Percentiles rank a stretch among this genome's conserved stretches.
These are phyloP conservation scores for Stercorarius parasiticus DNA, from an alignment of 2,113 vertebrate species.

Conservation along the genomic window DNA sequence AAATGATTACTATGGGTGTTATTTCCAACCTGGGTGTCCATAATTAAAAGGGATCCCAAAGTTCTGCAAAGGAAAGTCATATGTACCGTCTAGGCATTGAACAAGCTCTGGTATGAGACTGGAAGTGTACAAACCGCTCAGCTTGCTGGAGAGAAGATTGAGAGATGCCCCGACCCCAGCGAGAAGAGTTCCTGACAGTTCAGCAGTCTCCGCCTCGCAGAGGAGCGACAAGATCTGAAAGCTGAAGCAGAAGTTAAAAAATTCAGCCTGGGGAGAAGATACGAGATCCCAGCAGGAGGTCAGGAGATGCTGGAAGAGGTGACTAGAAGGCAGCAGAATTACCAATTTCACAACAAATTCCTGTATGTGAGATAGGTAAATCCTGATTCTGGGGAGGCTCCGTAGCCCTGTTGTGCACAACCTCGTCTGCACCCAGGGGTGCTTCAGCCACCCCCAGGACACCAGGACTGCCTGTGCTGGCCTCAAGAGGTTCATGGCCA, in stretches of 20 bases:
- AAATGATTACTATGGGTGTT: not conserved
- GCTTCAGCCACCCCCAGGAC: not conserved
- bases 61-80: not conserved
- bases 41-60: not conserved
- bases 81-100: not conserved
- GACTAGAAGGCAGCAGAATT: not conserved
- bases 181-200: not conserved
- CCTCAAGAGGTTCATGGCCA: accelerated
- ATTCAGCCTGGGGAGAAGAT: not conserved
- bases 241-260: not conserved
- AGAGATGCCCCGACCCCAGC: not conserved
- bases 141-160: not conserved
- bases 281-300: not conserved
- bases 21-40: not conserved
- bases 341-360: not conserved
- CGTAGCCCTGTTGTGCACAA: not conserved
- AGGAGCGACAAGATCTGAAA: not conserved
- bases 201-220: not conserved
- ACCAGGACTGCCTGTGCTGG: not conserved
- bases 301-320: not conserved
- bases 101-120: not conserved
- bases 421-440: not conserved
- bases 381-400: not conserved
- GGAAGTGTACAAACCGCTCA: not conserved
- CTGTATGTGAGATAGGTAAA: not conserved